A percentile compares a stretch with the other conserved stretches of the same genome.
Evolutionary conservation across 2,888 invertebrate species (phyloP).

Genomic region (Parnassius orleans): DNA sequence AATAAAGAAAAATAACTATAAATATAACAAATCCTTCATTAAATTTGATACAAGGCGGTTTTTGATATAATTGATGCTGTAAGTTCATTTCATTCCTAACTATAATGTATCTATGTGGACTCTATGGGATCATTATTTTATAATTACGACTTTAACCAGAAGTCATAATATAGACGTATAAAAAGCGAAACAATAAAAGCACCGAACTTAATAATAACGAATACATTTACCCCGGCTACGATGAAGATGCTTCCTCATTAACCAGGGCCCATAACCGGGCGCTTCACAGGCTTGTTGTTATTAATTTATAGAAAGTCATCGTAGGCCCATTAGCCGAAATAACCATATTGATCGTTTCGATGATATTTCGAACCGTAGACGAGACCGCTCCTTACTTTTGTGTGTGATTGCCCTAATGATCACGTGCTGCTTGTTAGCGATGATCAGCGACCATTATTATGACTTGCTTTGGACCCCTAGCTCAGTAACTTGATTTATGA

Average conservation of each 20-base stretch:
- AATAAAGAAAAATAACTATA: slow-evolving; percentile 15
- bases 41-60: slow-evolving; percentile 25
- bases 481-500: slow-evolving; percentile 62
- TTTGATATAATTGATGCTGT: slow-evolving; percentile 22
- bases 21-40: slow-evolving; percentile 23
- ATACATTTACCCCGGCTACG: slow-evolving; percentile 48
- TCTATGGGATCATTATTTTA: slow-evolving; percentile 14
- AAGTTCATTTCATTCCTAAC: slow-evolving; percentile 16
- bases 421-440: slow-evolving; percentile 75
- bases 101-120: slow-evolving; percentile 24
- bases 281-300: slow-evolving; percentile 66
- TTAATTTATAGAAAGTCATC: slow-evolving; percentile 81
- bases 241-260: slow-evolving; percentile 76
- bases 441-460: slow-evolving; percentile 64
- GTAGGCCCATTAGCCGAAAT: slow-evolving; percentile 70
- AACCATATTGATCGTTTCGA: slow-evolving; percentile 70
- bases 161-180: slow-evolving; percentile 39
- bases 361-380: slow-evolving; percentile 53
- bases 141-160: slow-evolving; percentile 38
- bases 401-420: slow-evolving; percentile 73
- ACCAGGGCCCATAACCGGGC: slow-evolving; percentile 64
- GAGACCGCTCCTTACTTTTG: slow-evolving; percentile 55
- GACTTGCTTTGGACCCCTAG: slow-evolving; percentile 61
- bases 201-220: slow-evolving; percentile 52
- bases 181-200: slow-evolving; percentile 49